Evolutionary conservation across 2,113 vertebrate genomes (phyloP).

Genomic region (Salvelinus sp.): DNA sequence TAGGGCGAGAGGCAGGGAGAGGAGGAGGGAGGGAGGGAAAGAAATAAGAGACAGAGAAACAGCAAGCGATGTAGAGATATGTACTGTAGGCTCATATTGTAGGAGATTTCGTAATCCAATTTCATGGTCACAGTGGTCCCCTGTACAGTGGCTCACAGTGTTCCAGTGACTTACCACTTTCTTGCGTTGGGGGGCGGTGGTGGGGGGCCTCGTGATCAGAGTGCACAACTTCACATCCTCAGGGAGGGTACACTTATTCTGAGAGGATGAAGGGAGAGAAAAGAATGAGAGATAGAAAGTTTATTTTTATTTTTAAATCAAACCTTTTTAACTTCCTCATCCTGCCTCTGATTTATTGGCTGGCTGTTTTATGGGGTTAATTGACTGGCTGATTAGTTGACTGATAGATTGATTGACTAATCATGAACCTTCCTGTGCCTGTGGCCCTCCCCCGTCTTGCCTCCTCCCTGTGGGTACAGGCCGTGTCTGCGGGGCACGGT

Average conservation of each 20-base stretch:
- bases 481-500: slow-evolving; percentile 58
- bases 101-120: neutral
- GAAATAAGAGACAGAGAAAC: neutral
- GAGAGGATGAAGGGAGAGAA: slow-evolving; percentile 1
- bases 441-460: slow-evolving; percentile 45
- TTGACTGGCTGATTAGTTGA: neutral
- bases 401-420: neutral
- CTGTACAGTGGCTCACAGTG: neutral
- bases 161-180: slow-evolving; percentile 67
- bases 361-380: neutral
- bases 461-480: slow-evolving; percentile 14
- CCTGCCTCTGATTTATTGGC: neutral
- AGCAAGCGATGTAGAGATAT: neutral
- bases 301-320: neutral
- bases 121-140: neutral
- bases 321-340: neutral
- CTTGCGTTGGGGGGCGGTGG: slow-evolving; percentile 63
- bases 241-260: slow-evolving; percentile 78
- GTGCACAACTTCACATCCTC: slow-evolving; percentile 77
- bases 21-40: neutral
- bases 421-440: slow-evolving; percentile 59
- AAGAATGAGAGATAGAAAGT: neutral
- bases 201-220: slow-evolving; percentile 65
- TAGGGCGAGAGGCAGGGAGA: slow-evolving; percentile 6
- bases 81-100: neutral